phyloP scores from a whole-genome alignment of 2,797 vertebrate species.

The Pantherophis alleghaniensis region DNA sequence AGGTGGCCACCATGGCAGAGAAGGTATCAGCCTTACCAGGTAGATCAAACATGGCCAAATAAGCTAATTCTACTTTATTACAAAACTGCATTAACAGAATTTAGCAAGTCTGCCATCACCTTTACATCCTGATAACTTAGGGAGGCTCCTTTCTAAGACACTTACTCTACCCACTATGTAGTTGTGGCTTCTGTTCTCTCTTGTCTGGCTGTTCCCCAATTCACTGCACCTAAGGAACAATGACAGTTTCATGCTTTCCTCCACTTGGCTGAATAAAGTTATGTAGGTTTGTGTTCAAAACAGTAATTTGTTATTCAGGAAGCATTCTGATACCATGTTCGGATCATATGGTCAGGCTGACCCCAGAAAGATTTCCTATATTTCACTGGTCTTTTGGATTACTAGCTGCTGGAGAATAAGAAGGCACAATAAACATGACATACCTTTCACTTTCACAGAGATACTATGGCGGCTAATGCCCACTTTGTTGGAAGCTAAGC shows the following conservation, averaged over 20 bases:
- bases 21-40: neutral
- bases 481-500: slow-evolving; percentile 92
- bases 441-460: slow-evolving; percentile 95
- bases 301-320: neutral
- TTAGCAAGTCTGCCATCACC: neutral
- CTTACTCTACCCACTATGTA: neutral
- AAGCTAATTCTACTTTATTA: neutral
- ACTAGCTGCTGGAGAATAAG: neutral
- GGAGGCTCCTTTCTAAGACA: neutral
- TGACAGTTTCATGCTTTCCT: neutral
- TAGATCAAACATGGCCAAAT: neutral
- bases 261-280: neutral
- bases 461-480: slow-evolving; percentile 92
- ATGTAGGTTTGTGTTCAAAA: neutral
- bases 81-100: neutral
- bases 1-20: neutral
- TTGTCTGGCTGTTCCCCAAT: neutral
- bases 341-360: neutral
- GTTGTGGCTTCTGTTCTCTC: neutral
- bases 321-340: neutral
- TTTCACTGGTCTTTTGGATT: fast-evolving
- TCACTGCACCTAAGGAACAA: neutral
- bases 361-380: fast-evolving
- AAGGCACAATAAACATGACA: slow-evolving; percentile 72
- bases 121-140: neutral